Evolutionary conservation across 2,888 invertebrate genomes (phyloP).

Genomic region (Nemotelus pantherinus): DNA sequence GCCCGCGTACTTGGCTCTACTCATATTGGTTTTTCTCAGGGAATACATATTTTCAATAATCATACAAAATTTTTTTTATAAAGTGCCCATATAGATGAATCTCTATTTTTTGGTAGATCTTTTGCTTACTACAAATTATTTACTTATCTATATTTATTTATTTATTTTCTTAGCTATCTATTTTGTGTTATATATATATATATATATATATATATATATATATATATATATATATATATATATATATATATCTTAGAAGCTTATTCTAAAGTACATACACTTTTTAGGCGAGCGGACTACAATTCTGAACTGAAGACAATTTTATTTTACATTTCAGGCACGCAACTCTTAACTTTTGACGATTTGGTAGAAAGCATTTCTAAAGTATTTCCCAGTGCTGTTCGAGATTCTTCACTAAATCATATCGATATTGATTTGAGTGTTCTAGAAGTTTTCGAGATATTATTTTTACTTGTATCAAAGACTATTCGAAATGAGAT

Average conservation of each 20-base stretch:
- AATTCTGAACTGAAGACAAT: not conserved
- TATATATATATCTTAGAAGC: not conserved
- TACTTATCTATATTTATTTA: too few species aligned
- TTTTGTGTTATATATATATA: too few species aligned
- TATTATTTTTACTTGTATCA: constrained; percentile 36
- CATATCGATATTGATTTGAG: constrained; percentile 30
- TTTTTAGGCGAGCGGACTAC: not conserved
- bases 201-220: too few species aligned
- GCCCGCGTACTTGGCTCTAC: too few species aligned
- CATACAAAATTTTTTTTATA: too few species aligned
- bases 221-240: too few species aligned
- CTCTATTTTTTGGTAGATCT: too few species aligned
- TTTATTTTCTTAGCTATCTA: too few species aligned
- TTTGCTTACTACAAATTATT: too few species aligned
- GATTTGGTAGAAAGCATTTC: constrained; percentile 28
- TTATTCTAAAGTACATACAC: not conserved
- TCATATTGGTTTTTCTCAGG: too few species aligned
- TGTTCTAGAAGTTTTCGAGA: constrained; percentile 40
- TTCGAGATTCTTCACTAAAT: constrained; percentile 16
- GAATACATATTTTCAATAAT: too few species aligned
- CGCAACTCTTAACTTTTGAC: not conserved
- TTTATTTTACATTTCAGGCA: constrained; percentile 2
- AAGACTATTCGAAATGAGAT: constrained; percentile 22
- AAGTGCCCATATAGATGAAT: too few species aligned
- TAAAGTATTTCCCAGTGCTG: constrained; percentile 30